Conservation (phyloP, 2,113 vertebrate genomes). For the Chunga burmeisteri region DNA sequence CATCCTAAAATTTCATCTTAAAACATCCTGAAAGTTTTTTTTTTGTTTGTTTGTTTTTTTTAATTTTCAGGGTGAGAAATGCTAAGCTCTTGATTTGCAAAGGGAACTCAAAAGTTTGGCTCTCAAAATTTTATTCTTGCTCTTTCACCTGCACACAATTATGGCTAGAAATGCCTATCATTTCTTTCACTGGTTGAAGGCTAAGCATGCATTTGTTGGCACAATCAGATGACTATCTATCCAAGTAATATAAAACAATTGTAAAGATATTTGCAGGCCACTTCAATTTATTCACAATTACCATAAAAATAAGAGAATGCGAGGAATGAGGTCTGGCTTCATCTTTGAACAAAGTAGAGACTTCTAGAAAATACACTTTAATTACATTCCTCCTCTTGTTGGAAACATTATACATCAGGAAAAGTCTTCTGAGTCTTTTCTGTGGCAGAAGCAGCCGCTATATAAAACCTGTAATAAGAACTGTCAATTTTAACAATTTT, state of each 20-base stretch:
- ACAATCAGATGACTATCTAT: background rate
- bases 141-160: constrained; percentile 16
- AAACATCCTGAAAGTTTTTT: background rate
- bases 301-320: constrained; percentile 7
- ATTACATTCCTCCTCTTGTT: background rate
- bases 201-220: constrained; percentile 33
- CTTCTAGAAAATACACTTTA: constrained; percentile 13
- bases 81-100: background rate
- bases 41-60: background rate
- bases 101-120: background rate
- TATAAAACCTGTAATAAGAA: background rate
- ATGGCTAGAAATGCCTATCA: background rate
- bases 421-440: constrained; percentile 7
- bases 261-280: constrained; percentile 24
- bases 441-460: background rate
- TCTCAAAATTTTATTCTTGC: background rate
- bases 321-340: constrained; percentile 17
- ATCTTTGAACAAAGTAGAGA: background rate
- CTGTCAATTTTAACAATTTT: background rate
- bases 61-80: background rate
- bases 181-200: background rate
- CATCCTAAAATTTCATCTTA: background rate
- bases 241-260: constrained; percentile 48
- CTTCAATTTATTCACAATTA: background rate
- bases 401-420: constrained; percentile 6